Conservation (phyloP, 2,797 vertebrate genomes). For the Antennarius maculatus region DNA sequence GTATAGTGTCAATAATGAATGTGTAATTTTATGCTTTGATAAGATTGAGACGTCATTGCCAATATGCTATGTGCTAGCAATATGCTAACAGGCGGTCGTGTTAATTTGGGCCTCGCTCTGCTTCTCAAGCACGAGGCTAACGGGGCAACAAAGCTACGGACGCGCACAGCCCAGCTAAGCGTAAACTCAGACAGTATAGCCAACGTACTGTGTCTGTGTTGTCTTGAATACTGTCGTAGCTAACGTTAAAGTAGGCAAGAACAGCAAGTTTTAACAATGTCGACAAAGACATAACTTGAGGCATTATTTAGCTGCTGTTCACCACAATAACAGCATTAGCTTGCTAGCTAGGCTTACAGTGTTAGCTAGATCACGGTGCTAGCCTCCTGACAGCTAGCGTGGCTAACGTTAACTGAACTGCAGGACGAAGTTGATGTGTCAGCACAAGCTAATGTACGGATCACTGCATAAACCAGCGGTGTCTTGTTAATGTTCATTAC, state of each 20-base stretch:
- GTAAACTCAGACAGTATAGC: constrained; percentile 8
- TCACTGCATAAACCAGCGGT: neutral
- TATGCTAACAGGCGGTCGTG: constrained; percentile 6
- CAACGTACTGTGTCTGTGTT: neutral
- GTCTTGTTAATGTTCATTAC: rapidly evolving
- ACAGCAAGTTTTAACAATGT: neutral
- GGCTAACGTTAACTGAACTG: constrained; percentile 41
- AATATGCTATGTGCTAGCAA: neutral
- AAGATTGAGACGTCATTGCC: neutral
- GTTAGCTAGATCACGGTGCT: constrained; percentile 16
- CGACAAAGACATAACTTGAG: rapidly evolving
- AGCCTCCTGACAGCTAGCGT: constrained; percentile 30
- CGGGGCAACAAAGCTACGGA: constrained; percentile 66
- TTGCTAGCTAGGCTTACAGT: neutral
- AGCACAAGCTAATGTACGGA: constrained; percentile 42
- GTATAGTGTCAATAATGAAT: neutral
- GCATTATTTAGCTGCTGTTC: neutral
- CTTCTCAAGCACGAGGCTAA: constrained; percentile 70
- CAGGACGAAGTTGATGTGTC: constrained; percentile 49
- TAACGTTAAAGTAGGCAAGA: neutral
- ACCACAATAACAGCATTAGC: neutral
- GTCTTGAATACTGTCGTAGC: neutral
- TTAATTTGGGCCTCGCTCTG: constrained; percentile 55
- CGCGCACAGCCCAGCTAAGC: constrained; percentile 37
- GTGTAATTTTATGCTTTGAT: neutral